Conservation (phyloP, 2,113 vertebrate species). For the Bufo gargarizans region DNA sequence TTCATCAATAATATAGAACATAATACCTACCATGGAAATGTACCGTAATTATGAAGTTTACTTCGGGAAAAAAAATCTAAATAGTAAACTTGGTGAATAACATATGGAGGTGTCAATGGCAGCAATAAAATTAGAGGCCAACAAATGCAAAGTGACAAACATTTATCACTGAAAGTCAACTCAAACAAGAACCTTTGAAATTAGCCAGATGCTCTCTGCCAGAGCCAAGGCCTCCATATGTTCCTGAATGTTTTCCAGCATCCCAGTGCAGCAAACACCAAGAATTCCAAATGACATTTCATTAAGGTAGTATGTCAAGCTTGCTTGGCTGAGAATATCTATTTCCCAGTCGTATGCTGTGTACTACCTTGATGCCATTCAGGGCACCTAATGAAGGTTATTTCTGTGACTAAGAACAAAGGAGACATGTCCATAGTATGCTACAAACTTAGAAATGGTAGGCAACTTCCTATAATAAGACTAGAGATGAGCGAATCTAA, state of each 20-base stretch:
- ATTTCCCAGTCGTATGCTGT: conserved; percentile 1
- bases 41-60: neutral
- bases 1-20: too few relatives aligned
- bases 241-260: conserved; percentile 1
- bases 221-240: conserved; percentile 23
- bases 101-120: neutral
- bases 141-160: conserved; percentile 1
- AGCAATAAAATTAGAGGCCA: conserved; percentile 11
- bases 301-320: neutral
- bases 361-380: neutral
- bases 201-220: neutral
- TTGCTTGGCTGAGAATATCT: neutral
- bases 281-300: conserved; percentile 1
- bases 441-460: neutral
- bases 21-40: neutral
- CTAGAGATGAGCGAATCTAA: too few relatives aligned
- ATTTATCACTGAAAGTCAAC: conserved; percentile 14
- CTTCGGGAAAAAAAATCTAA: neutral
- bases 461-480: too few relatives aligned
- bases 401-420: neutral
- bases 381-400: neutral
- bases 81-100: neutral
- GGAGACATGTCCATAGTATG: neutral
- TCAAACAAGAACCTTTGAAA: conserved; percentile 18
- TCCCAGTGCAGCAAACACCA: conserved; percentile 15